Conservation (phyloP, 2,113 vertebrate species). For the Mesembrinibis cayennensis region DNA sequence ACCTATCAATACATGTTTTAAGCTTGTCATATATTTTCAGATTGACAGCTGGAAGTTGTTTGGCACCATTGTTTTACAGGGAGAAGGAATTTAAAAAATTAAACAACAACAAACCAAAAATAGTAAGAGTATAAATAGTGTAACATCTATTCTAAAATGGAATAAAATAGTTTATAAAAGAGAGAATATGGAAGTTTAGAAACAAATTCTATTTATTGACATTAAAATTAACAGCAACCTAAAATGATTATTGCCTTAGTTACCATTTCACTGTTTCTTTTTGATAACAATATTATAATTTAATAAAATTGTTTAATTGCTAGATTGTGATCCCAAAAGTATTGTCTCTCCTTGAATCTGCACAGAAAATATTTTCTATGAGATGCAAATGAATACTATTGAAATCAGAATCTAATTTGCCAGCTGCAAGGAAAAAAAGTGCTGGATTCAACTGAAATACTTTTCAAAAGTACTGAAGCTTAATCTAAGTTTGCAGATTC, state of each 20-base stretch:
- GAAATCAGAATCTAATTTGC: slow-evolving; percentile 31
- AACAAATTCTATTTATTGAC: neutral
- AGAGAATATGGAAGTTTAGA: neutral
- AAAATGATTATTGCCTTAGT: neutral
- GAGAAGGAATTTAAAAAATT: neutral
- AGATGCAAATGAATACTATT: slow-evolving; percentile 21
- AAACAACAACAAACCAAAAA: neutral
- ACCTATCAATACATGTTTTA: neutral
- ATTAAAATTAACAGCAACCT: neutral
- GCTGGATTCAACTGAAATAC: neutral
- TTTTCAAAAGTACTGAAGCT: neutral
- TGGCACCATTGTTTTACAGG: neutral
- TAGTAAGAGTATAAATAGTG: neutral
- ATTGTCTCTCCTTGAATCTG: neutral
- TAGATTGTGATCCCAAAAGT: slow-evolving; percentile 17
- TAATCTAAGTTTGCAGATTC: neutral
- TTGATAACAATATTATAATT: neutral
- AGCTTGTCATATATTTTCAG: neutral
- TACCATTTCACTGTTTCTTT: neutral
- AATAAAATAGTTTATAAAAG: neutral
- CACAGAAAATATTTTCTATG: slow-evolving; percentile 14
- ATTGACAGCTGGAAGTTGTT: neutral
- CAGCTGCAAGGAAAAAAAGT: neutral
- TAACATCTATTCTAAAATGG: neutral
- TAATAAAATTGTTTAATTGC: neutral